Evolutionary conservation across 2,113 vertebrate species (phyloP), one percentile per base, ranked within the genome.

Genomic region (Cnemophilus loriae): DNA sequence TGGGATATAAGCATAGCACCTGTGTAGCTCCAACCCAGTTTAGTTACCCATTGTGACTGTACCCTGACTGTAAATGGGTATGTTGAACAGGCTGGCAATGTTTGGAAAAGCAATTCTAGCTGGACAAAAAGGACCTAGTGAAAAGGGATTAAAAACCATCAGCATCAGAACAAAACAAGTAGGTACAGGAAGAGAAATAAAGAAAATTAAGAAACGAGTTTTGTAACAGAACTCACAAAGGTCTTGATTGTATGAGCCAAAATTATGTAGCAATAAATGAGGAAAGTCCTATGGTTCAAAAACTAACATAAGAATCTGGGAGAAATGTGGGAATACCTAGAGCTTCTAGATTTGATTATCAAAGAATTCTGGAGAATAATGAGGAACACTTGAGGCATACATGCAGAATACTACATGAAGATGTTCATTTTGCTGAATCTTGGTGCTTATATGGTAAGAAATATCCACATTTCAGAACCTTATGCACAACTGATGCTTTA

Each of bases 101-200:
- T 44, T 33, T 44, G n/a, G 37, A 88, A 85, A 64, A 17, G 1
- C 0, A 0, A 33, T 56, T 56, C 46, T 35, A 49, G 55, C 27
- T 70, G 53, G 35, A 22, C 16, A 90, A 50, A 64, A 52, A 49
- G n/a, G 22, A 64, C 35, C 37, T 50, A 52, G 22, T 35, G 33
- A 80, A 85, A 75, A 78, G 33, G 21, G 33, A 84, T 26, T 57
- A 13, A 44, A 70, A 92, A 12, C 3, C 14, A 52, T 21, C 63
- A 87, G 41, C 59, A 80, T 30, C 46, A 69, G 46, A 89, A 52
- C 23, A 65, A 86, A 91, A 64, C 52, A 79, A 91, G 52, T 30
- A 64, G 30, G 18, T 42, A 44, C 4, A 39, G 12, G 30, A 65
- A 69, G 23, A 88, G 13, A 69, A 85, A 70, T 76, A 32, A 73